phyloP scores from a whole-genome alignment of 2,797 vertebrate species.

The Serranus cabrilla region DNA sequence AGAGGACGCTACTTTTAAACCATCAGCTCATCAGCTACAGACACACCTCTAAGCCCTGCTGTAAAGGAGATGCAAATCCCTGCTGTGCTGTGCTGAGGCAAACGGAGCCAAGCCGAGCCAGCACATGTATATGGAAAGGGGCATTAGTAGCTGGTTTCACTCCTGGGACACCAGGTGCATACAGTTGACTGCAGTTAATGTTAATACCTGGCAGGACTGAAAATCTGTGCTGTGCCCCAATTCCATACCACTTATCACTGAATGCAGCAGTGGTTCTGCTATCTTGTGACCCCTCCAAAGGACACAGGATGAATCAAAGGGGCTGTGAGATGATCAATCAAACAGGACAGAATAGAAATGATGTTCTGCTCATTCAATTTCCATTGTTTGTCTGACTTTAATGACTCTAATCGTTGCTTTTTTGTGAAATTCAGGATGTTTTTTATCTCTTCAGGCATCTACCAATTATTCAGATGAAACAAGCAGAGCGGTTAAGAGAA shows the following conservation, averaged over 20 bases:
- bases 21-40: too few relatives aligned
- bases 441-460: not conserved
- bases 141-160: not conserved
- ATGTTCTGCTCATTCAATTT: not conserved
- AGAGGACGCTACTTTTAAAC: too few relatives aligned
- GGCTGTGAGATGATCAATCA: not conserved
- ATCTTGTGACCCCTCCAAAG: not conserved
- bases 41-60: too few relatives aligned
- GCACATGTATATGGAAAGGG: too few relatives aligned
- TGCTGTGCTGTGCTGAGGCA: too few relatives aligned
- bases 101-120: too few relatives aligned
- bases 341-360: not conserved
- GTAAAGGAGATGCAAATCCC: too few relatives aligned
- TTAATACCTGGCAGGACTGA: not conserved
- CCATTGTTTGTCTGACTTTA: not conserved
- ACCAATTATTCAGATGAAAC: not conserved
- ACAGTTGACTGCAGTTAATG: not conserved
- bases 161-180: not conserved
- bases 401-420: slow-evolving; percentile 9
- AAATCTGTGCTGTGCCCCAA: not conserved
- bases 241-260: not conserved
- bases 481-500: not conserved
- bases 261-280: not conserved
- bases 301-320: not conserved
- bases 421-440: not conserved